These are phyloP conservation scores for Pitta sordida DNA, from an alignment of 2,113 vertebrate species.

Conservation along the genomic window DNA sequence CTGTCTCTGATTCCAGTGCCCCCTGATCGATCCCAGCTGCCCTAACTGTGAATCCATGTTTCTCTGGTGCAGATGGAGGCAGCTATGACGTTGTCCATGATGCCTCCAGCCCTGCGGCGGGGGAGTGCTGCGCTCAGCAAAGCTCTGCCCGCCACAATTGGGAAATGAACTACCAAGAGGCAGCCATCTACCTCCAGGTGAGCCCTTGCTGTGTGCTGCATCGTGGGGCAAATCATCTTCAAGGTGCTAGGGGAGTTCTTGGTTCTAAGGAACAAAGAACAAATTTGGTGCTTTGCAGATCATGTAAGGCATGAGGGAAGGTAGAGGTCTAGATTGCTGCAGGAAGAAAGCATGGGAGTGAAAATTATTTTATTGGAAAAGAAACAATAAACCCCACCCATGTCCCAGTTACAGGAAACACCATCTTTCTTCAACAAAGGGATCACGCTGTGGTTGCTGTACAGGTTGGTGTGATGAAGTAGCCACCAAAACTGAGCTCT, in stretches of 20 bases:
- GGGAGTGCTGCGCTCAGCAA: conserved; percentile 69
- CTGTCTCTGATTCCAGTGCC: background rate
- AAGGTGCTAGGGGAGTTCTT: rapidly evolving
- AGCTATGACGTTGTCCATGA: conserved; percentile 73
- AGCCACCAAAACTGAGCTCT: background rate
- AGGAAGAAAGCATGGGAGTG: background rate
- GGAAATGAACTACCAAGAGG: conserved; percentile 98
- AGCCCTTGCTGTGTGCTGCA: background rate
- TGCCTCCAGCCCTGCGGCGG: conserved; percentile 72
- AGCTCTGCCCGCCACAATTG: conserved; percentile 81
- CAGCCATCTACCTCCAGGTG: conserved; percentile 98
- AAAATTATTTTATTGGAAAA: background rate
- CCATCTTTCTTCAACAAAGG: background rate
- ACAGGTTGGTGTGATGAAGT: background rate
- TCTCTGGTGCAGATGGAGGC: conserved; percentile 74
- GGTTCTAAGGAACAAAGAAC: background rate
- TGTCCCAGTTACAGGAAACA: background rate
- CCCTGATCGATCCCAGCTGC: background rate
- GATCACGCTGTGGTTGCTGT: background rate
- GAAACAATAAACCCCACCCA: background rate
- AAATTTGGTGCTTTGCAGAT: background rate
- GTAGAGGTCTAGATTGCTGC: background rate
- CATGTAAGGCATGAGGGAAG: background rate
- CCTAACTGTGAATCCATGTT: background rate
- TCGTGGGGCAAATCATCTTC: background rate